Base-by-base conservation (phyloP, 2,113 vertebrate genomes). In the Plestiodon gilberti region DNA sequence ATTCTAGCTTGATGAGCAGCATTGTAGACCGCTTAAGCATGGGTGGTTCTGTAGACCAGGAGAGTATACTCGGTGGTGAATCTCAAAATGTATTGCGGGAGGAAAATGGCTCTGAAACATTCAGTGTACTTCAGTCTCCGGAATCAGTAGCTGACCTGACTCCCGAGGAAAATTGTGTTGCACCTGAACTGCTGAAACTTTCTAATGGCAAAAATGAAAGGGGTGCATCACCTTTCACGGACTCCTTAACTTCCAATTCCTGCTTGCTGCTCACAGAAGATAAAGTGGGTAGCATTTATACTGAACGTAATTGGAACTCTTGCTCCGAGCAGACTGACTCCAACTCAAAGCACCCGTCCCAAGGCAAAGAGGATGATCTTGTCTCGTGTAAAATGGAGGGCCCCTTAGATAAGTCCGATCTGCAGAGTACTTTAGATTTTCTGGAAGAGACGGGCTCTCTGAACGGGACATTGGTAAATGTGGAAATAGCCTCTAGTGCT, bases 21-120 rank as follows among this genome's bases (percentile, higher is more conserved):
- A 96, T 96, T 52, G 80, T 96, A 79, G 98, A 98, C 81, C 96
- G 91, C 30, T 90, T 96, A 82, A 97, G 96, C 85, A 95, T 90
- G 11, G 96, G 93, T 22, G 96, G 93, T 22, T 97, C 96, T 81
- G 96, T 94, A 0, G 97, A 97, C 77, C 92, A 61, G 55, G 96
- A 97, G 40, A 96, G 91, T 65, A 33, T 90, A 83, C 92, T 95
- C 80, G 91, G 91, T 3, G 55, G 87, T 3, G 96, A 96, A 75
- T 91, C 83, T 3, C 94, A 94, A 0, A 88, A 88, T 0, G 13
- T 94, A 52, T 52, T 92, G 22, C 95, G 78, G 10, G 96, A 95
- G 35, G 95, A 93, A 40, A 92, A 91, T 0, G 92, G 89, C 85
- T 93, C 91, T 0, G 96, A 96, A 79, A 87, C 94, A 0, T 96